A percentile compares a stretch with the other conserved stretches of the same genome.
Conservation (phyloP, 2,113 vertebrate genomes). For the Hemicordylus capensis region DNA sequence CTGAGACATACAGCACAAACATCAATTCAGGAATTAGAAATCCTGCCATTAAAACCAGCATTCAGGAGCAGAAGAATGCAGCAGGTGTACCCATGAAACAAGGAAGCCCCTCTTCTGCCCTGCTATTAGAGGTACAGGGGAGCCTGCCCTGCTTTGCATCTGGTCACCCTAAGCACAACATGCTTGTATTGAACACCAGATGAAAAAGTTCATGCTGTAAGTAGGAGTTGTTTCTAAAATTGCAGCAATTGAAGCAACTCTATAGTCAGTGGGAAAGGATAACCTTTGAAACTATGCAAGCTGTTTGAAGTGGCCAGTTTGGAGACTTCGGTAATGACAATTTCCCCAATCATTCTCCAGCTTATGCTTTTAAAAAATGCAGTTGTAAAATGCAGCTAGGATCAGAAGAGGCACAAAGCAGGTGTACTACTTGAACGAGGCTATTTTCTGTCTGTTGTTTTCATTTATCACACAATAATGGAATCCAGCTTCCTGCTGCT, state of each 20-base stretch:
- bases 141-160: background rate
- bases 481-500: conserved; percentile 69
- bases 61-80: background rate
- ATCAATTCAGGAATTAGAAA: background rate
- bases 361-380: conserved; percentile 32
- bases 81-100: background rate
- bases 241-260: conserved; percentile 51
- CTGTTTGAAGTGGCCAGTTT: conserved; percentile 43
- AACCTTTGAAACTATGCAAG: conserved; percentile 35
- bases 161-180: background rate
- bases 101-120: background rate
- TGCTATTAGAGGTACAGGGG: background rate
- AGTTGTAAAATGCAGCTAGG: conserved; percentile 57
- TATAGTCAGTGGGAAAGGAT: conserved; percentile 35
- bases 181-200: background rate
- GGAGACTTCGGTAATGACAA: conserved; percentile 41
- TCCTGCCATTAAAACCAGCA: background rate
- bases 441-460: conserved; percentile 74
- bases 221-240: conserved; percentile 46
- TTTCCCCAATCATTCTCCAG: conserved; percentile 54
- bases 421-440: conserved; percentile 70
- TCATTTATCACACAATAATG: conserved; percentile 72
- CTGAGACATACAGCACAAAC: background rate
- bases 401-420: conserved; percentile 72
- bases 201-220: background rate